Evolutionary conservation across 2,888 invertebrate genomes (phyloP), one percentile per base, ranked within the genome.

Genomic region (Mystacides longicornis): DNA sequence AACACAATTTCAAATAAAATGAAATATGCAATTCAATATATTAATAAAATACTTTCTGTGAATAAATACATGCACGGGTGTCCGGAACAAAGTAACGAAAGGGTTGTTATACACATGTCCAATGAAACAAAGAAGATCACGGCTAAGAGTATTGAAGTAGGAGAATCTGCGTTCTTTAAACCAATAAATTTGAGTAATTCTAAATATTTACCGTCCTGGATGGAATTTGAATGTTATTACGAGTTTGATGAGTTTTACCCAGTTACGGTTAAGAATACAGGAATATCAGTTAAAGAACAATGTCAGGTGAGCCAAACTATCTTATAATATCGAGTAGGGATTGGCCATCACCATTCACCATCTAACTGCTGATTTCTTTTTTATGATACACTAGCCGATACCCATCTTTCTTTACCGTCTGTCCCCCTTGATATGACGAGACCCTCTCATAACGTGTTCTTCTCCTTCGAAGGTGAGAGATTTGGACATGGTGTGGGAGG

Each of bases 151-250:
- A 71, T 84, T 61, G 84, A 88, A 67, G 73, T 82, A 5, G 72
- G 72, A 5, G 65, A 67, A 3, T 66, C 64, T 48, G 74, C 74
- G 33, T 68, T 77, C 50, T 80, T 81, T 33, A 85, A 81, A 62
- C 83, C 85, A 9, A 86, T 83, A 22, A 91, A 93, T 21, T 85
- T 87, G 80, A 92, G 89, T 67, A 86, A 87, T 67, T 75, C 85
- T 63, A 74, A 83, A 1, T 84, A 85, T 66, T 68, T 79, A 1
- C 82, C 82, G 20, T 85, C 82, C 60, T 93, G 92, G 91, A 81
- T 85, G 63, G 79, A 84, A 61, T 69, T 93, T 21, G 86, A 90
- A 65, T 85, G 89, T 62, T 81, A 81, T 64, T 83, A 88, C 66
- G 85, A 87, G 63, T 76, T 93, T 67, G 86, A 92, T 70, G 82